A percentile compares a stretch with the other conserved stretches of the same genome.
These are phyloP conservation scores for Lamellibrachia luymesi DNA, from an alignment of 1,140 invertebrate species.

Conservation along the genomic window DNA sequence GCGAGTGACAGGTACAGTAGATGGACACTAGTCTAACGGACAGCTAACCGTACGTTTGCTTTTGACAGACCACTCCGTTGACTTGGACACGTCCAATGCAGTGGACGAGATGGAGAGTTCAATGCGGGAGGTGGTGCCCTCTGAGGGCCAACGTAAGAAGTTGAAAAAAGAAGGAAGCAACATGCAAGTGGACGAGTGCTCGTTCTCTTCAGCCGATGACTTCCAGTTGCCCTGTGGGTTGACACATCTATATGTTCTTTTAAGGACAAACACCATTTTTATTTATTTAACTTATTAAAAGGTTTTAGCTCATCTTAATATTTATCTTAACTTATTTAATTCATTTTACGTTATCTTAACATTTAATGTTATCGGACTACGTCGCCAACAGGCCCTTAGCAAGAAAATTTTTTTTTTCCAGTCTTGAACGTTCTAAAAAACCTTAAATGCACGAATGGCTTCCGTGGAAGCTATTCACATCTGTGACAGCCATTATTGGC, in stretches of 20 bases:
- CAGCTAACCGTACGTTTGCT: background rate
- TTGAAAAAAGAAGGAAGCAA: constrained; percentile 33
- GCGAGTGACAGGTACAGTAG: background rate
- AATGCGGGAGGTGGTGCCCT: constrained; percentile 48
- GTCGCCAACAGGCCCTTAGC: no score
- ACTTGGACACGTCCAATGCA: constrained; percentile 48
- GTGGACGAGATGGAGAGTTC: constrained; percentile 53
- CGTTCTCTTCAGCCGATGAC: constrained; percentile 18
- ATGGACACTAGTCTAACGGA: background rate
- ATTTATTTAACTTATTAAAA: no score
- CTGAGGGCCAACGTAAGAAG: constrained; percentile 50
- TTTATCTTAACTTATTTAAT: no score
- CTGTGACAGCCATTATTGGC: no score
- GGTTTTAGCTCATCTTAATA: no score
- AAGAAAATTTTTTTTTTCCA: no score
- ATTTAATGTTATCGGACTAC: no score
- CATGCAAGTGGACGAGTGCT: background rate
- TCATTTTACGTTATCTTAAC: no score
- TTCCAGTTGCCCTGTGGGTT: background rate
- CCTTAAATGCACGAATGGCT: no score
- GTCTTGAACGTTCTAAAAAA: no score
- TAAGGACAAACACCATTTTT: no score
- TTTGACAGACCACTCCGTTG: constrained; percentile 38
- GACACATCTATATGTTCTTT: background rate
- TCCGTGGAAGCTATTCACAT: no score